These are phyloP conservation scores for Pseudocheirus occidentalis DNA, from an alignment of 2,797 vertebrate species.

Conservation along the genomic window DNA sequence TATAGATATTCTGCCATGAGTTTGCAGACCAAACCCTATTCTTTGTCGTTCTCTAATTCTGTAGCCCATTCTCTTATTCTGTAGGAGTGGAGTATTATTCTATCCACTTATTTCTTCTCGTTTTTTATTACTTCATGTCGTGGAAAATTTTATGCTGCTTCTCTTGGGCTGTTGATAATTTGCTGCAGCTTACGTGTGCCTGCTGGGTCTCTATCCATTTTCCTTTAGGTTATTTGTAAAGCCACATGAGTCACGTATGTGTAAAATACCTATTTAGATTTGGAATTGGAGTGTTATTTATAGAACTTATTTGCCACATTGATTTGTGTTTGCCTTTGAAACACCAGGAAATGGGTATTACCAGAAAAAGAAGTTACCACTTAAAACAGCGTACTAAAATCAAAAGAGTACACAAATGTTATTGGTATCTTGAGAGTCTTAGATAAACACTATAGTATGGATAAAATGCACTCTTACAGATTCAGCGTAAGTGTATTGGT, in stretches of 20 bases:
- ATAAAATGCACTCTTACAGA: background rate
- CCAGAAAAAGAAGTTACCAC: background rate
- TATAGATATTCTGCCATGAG: background rate
- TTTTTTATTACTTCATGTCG: background rate
- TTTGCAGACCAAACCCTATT: background rate
- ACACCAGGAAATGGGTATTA: background rate
- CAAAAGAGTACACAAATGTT: background rate
- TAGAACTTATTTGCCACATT: background rate
- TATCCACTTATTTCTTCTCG: background rate
- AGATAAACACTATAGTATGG: background rate
- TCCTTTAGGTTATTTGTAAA: background rate
- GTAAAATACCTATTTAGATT: background rate
- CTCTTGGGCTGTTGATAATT: background rate
- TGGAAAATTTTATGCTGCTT: background rate
- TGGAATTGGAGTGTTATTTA: background rate
- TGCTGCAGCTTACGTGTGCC: background rate
- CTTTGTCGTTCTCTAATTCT: background rate
- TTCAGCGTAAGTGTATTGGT: background rate
- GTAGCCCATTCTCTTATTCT: too few relatives aligned
- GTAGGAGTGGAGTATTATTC: background rate
- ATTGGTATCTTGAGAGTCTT: background rate
- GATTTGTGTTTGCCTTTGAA: background rate
- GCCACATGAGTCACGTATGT: background rate
- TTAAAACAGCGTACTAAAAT: background rate
- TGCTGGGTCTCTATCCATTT: background rate